Base-by-base conservation (phyloP, 2,797 vertebrate species). In the Syngnathus acus region DNA sequence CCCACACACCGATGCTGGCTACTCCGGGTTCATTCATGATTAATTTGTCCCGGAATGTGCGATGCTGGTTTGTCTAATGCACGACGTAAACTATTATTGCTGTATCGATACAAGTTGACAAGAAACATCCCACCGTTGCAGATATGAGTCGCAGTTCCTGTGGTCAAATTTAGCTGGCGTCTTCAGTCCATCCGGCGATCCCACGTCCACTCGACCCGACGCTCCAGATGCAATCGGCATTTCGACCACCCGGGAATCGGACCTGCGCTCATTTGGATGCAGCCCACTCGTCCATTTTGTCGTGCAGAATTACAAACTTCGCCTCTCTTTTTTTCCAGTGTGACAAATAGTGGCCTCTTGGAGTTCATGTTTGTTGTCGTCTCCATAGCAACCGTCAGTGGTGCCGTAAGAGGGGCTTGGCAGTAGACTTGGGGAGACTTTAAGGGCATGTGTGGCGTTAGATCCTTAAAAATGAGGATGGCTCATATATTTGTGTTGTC, bases 141-240 rank as follows among this genome's bases (percentile, higher is more conserved):
- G 77, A 74, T 92, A 92, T 6, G 92, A 92, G 73, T 89, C 81
- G 45, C 38, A 69, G 64, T 70, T 75, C 68, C 68, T 76, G 61
- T 70, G 39, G 32, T 61, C 50, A 42, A 63, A 66, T 67, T 71
- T 75, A 11, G 62, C 63, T 26, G 67, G 78, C 67, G 26, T 81
- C 74, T 64, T 87, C 50, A 51, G 39, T 62, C 80, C 82, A 50
- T 75, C 73, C 60, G 79, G 70, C 7, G 65, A 62, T 57, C 82
- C 81, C 1, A 77, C 76, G 66, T 78, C 79, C 75, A 87, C 79
- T 64, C 80, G 80, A 65, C 84, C 87, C 39, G 77, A 45, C 57
- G 88, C 89, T 77, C 87, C 88, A 63, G 89, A 89, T 61, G 90
- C 89, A 61, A 85, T 84, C 4, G 91, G 86, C 91, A 92, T 93